These are phyloP conservation scores for Subacronicta megacephala DNA, from an alignment of 2,888 invertebrate genomes.

Conservation along the genomic window DNA sequence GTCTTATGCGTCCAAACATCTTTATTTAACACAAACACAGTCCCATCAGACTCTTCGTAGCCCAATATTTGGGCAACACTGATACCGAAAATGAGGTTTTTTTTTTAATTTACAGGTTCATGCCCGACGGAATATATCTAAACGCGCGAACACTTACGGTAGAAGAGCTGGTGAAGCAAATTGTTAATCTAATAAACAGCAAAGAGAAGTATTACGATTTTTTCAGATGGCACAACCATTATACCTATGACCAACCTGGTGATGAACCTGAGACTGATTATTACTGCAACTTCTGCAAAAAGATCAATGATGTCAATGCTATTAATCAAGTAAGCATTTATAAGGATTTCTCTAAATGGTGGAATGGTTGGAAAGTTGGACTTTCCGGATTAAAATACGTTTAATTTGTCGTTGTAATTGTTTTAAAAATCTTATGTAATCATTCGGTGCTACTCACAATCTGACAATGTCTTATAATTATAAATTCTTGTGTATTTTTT, in stretches of 20 bases:
- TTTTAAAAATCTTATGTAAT: too few species aligned
- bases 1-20: too few species aligned
- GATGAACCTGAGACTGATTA: constrained; percentile 47
- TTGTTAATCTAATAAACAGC: constrained; percentile 55
- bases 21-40: too few species aligned
- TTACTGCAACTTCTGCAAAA: constrained; percentile 53
- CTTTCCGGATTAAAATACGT: neutral
- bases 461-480: too few species aligned
- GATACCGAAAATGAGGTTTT: too few species aligned
- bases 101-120: constrained; percentile 47
- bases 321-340: constrained; percentile 9
- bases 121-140: constrained; percentile 61
- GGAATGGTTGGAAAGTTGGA: constrained; percentile 21
- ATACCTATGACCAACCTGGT: constrained; percentile 51
- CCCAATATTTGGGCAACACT: too few species aligned
- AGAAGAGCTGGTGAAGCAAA: constrained; percentile 44
- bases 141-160: constrained; percentile 38
- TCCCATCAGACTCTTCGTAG: too few species aligned
- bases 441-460: too few species aligned
- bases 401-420: neutral
- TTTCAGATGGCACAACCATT: constrained; percentile 67
- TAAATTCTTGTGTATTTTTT: too few species aligned
- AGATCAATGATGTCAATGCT: constrained; percentile 20
- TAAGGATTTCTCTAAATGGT: constrained; percentile 22
- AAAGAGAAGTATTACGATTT: constrained; percentile 53